These are phyloP conservation scores for Apamea sordens DNA, from an alignment of 2,888 invertebrate genomes.

Conservation along the genomic window DNA sequence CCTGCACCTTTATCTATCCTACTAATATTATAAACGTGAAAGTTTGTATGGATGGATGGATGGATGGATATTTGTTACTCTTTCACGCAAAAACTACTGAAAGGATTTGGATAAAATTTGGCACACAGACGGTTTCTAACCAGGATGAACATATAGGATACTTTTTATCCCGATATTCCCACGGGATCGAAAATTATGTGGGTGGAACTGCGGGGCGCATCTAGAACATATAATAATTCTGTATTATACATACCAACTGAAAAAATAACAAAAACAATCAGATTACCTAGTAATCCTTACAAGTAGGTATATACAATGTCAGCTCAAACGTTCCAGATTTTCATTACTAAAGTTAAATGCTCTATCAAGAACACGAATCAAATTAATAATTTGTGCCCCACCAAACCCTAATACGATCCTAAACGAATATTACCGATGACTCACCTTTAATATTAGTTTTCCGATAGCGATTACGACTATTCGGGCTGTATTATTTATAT, in stretches of 20 bases:
- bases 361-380: conserved; percentile 5
- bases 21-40: no score
- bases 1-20: neutral
- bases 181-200: no score
- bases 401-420: neutral
- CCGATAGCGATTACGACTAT: conserved; percentile 4
- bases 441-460: conserved; percentile 9
- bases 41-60: no score
- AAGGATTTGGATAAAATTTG: no score
- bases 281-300: neutral
- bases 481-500: conserved; percentile 42
- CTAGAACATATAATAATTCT: no score
- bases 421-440: conserved; percentile 3
- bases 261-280: neutral
- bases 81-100: no score
- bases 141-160: no score
- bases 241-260: neutral
- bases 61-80: no score
- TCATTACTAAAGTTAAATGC: neutral
- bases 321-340: conserved; percentile 10
- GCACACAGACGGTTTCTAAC: no score
- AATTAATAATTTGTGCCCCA: neutral
- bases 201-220: no score
- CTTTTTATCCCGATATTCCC: no score
- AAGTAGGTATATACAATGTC: neutral